phyloP scores from a whole-genome alignment of 2,113 vertebrate genomes.

The Lagopus leucura region DNA sequence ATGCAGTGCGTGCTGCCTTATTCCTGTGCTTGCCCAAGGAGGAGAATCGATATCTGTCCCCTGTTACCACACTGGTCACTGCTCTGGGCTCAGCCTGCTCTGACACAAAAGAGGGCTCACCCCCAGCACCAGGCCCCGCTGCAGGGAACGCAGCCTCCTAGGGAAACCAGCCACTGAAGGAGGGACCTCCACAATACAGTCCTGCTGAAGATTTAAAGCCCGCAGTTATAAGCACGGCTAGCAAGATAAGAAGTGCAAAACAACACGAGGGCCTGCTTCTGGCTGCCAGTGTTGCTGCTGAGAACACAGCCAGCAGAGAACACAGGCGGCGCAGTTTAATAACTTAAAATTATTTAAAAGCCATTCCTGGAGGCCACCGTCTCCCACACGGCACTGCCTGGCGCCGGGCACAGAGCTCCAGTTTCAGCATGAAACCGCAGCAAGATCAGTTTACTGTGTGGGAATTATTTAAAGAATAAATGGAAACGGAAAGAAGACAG shows the following conservation, averaged over 20 bases:
- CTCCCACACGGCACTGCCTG: neutral
- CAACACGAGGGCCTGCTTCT: neutral
- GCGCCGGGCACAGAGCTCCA: neutral
- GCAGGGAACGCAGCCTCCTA: neutral
- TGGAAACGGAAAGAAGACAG: neutral
- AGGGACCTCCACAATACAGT: neutral
- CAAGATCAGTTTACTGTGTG: neutral
- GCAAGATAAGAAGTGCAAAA: neutral
- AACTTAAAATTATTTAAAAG: neutral
- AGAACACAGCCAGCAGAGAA: neutral
- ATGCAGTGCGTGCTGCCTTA: neutral
- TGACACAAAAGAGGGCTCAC: neutral
- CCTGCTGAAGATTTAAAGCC: neutral
- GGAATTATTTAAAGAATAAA: neutral
- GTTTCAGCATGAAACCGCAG: neutral
- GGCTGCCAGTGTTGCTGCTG: neutral
- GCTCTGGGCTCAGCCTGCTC: neutral
- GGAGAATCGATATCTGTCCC: neutral
- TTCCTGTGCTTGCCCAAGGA: neutral
- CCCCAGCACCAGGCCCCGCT: neutral
- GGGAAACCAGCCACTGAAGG: neutral
- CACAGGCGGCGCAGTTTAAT: neutral
- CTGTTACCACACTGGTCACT: neutral
- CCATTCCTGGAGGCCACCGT: neutral
- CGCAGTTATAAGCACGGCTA: rapidly evolving